Evolutionary conservation across 1,140 invertebrate genomes (phyloP).

Genomic region (Brachionus asplanchnoidis): DNA sequence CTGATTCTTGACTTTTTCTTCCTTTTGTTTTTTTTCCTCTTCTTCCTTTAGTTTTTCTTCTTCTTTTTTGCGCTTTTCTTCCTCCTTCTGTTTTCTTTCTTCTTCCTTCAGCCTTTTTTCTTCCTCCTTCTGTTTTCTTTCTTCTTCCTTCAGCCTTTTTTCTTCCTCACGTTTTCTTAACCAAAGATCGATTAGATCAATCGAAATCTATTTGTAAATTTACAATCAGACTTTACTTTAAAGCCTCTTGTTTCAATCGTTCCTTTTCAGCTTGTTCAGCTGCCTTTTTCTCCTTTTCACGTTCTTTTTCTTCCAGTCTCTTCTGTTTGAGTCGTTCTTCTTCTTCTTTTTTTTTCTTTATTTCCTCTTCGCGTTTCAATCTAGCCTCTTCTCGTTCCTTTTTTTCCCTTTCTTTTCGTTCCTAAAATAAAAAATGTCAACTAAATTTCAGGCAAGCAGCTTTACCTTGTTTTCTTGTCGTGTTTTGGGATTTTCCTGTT

Average conservation of each 20-base stretch:
- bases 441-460: not conserved
- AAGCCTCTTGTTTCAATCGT: not conserved
- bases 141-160: not conserved
- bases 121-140: slow-evolving; percentile 18
- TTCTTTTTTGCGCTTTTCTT: slow-evolving; percentile 37
- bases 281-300: slow-evolving; percentile 35
- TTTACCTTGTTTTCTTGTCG: slow-evolving; percentile 20
- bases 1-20: slow-evolving; percentile 8
- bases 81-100: slow-evolving; percentile 3
- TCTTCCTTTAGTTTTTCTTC: slow-evolving; percentile 27
- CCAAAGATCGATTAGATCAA: not conserved
- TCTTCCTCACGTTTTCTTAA: slow-evolving; percentile 40
- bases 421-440: not conserved
- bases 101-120: slow-evolving; percentile 1
- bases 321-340: slow-evolving; percentile 24
- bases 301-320: slow-evolving; percentile 8
- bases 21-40: slow-evolving; percentile 33
- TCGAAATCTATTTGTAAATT: not conserved
- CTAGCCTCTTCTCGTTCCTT: slow-evolving; percentile 5
- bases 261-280: slow-evolving; percentile 33
- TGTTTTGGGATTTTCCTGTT: slow-evolving; percentile 9
- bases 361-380: not conserved
- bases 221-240: not conserved
- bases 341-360: slow-evolving; percentile 3
- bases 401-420: slow-evolving; percentile 18